phyloP scores from a whole-genome alignment of 2,888 invertebrate genomes.

The Trachelus troglodyta region DNA sequence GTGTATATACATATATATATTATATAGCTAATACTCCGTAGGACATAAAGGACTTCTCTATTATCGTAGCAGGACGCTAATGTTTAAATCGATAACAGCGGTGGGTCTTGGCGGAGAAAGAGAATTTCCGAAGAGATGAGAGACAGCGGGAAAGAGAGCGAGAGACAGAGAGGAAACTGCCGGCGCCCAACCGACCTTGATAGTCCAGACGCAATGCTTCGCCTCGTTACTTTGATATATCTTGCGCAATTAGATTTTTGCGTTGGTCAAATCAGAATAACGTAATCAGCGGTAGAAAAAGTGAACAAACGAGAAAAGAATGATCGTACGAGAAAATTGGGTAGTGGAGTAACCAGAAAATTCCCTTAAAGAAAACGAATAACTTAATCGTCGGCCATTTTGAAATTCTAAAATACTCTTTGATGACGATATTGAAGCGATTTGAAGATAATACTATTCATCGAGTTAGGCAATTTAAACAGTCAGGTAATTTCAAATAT shows the following conservation, averaged over 20 bases:
- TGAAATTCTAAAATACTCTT: background rate
- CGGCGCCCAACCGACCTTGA: conserved; percentile 13
- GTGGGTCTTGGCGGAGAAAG: conserved; percentile 21
- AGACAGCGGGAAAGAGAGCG: conserved; percentile 4
- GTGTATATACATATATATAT: background rate
- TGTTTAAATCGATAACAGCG: conserved; percentile 52
- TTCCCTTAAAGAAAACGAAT: background rate
- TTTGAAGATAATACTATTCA: background rate
- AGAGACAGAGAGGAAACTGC: background rate
- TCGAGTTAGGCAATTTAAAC: background rate
- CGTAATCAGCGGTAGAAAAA: background rate
- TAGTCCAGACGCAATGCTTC: conserved; percentile 22
- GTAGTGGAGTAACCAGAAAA: background rate
- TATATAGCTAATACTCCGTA: background rate
- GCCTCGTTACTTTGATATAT: conserved; percentile 36
- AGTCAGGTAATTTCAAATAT: background rate
- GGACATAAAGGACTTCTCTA: conserved; percentile 36
- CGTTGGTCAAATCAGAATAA: conserved; percentile 25
- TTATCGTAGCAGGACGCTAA: conserved; percentile 47
- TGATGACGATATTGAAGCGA: background rate
- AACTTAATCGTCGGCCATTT: background rate
- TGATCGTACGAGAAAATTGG: background rate
- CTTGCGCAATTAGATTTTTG: conserved; percentile 35
- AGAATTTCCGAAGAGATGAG: background rate
- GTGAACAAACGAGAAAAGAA: conserved; percentile 9